These are phyloP conservation scores for Ascidia mentula DNA, from an alignment of 23 tunicate species.

Conservation along the genomic window DNA sequence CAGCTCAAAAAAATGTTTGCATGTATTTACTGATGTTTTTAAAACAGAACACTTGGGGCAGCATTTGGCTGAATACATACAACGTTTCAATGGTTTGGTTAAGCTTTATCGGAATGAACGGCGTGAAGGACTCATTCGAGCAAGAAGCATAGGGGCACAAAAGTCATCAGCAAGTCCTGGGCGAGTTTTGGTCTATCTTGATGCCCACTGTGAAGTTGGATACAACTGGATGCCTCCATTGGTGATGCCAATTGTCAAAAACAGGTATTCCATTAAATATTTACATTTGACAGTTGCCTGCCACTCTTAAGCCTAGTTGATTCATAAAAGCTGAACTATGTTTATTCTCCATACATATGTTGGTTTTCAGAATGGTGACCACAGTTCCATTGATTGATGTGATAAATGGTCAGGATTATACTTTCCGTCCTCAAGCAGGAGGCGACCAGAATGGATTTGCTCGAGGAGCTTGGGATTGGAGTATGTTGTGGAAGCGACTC, in stretches of 20 bases:
- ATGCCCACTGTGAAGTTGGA: constrained; percentile 98
- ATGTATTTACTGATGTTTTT: no score
- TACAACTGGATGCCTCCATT: constrained; percentile 98
- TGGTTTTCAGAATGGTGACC: constrained; percentile 50
- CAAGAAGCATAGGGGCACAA: constrained; percentile 92
- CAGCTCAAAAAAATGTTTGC: no score
- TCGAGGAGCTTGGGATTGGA: constrained; percentile 98
- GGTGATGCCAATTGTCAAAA: constrained; percentile 80
- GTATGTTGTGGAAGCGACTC: constrained; percentile 91
- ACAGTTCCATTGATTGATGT: constrained; percentile 92
- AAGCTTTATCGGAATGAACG: constrained; percentile 86
- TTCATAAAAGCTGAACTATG: no score
- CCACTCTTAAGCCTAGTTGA: no score
- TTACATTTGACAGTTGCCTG: no score
- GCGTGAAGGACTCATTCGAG: constrained; percentile 93
- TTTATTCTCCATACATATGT: no score
- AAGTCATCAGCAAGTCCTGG: constrained; percentile 55
- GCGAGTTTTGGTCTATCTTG: constrained; percentile 72
- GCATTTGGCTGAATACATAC: constrained; percentile 68
- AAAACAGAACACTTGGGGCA: constrained; percentile 86
- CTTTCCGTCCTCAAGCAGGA: constrained; percentile 93
- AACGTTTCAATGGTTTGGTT: constrained; percentile 75
- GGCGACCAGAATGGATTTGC: constrained; percentile 91
- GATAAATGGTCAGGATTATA: constrained; percentile 87
- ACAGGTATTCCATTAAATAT: constrained; percentile 38